phyloP scores from a whole-genome alignment of 2,113 vertebrate genomes.

The Mus spicilegus region DNA sequence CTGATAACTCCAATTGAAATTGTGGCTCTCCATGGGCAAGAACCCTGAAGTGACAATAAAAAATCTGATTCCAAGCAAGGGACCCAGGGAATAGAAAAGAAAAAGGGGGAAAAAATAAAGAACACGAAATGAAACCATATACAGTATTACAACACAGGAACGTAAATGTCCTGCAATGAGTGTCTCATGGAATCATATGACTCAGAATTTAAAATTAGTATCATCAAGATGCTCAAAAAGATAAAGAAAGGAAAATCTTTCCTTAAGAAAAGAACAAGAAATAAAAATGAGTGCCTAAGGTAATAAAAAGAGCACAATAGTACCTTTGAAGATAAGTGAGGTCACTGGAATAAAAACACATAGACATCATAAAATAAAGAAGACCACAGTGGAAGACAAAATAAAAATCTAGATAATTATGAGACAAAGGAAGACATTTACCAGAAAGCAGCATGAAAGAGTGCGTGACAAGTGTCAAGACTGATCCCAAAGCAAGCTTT shows the following conservation, averaged over 20 bases:
- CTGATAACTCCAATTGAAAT: slow-evolving; percentile 27
- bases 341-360: slow-evolving; percentile 32
- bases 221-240: neutral
- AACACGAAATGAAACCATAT: neutral
- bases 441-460: neutral
- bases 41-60: slow-evolving; percentile 21
- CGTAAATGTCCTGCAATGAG: neutral
- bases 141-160: neutral
- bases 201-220: neutral
- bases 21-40: neutral
- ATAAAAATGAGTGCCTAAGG: neutral
- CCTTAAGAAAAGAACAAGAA: neutral
- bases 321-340: slow-evolving; percentile 8
- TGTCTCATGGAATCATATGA: neutral
- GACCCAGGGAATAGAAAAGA: neutral
- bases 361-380: slow-evolving; percentile 23
- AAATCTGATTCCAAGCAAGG: neutral
- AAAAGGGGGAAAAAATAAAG: neutral
- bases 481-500: neutral
- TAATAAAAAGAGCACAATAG: slow-evolving; percentile 29
- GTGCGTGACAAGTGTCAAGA: neutral
- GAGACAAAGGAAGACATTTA: neutral
- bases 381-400: neutral
- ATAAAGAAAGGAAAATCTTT: neutral
- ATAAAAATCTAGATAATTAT: neutral